These are phyloP conservation scores for Oncorhynchus mykiss DNA, from an alignment of 2,113 vertebrate species.

Conservation along the genomic window DNA sequence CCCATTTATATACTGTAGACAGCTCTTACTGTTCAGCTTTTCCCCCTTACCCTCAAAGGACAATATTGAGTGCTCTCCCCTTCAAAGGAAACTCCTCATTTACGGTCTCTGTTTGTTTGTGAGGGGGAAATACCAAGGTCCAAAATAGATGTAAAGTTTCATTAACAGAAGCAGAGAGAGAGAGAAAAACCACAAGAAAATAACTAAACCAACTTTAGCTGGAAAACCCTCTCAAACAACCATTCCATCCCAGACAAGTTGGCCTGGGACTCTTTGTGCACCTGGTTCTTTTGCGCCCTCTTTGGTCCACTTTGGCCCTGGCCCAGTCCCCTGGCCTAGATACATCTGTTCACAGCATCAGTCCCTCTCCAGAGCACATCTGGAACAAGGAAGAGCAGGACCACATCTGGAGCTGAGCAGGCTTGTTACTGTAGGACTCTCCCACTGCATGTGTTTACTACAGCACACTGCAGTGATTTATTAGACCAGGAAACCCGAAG, in stretches of 20 bases:
- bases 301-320: conserved; percentile 17
- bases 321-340: conserved; percentile 17
- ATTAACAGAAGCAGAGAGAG: conserved; percentile 35
- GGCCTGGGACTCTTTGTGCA: conserved; percentile 60
- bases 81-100: conserved; percentile 46
- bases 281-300: conserved; percentile 51
- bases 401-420: conserved; percentile 35
- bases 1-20: too few relatives aligned
- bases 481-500: conserved; percentile 32
- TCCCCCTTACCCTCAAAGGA: conserved; percentile 37
- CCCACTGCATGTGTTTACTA: conserved; percentile 17
- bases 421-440: conserved; percentile 28
- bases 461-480: conserved; percentile 31
- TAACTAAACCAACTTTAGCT: conserved; percentile 37
- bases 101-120: conserved; percentile 2
- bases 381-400: conserved; percentile 54
- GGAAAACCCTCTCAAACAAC: conserved; percentile 49
- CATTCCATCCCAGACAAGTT: conserved; percentile 44
- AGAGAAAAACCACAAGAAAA: conserved; percentile 45
- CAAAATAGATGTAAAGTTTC: conserved; percentile 31
- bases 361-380: conserved; percentile 50
- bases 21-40: too few relatives aligned
- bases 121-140: conserved; percentile 32
- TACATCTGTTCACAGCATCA: conserved; percentile 15
- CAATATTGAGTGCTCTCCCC: conserved; percentile 40